These are phyloP conservation scores for Eilema depressum DNA, from an alignment of 2,888 invertebrate genomes.

Conservation along the genomic window DNA sequence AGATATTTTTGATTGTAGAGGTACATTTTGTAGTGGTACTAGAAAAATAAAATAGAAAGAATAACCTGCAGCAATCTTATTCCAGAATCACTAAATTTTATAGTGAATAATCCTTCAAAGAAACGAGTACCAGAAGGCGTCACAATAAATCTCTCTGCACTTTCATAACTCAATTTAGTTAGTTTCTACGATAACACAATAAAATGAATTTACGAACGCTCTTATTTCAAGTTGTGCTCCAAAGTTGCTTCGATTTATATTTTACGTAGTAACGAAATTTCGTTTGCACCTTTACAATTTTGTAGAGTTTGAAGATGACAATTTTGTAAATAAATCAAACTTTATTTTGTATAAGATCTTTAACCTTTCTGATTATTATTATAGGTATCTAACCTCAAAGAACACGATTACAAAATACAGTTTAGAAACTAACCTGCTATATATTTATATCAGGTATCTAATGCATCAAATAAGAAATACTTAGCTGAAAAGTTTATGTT, in stretches of 20 bases:
- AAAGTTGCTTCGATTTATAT: conserved; percentile 39
- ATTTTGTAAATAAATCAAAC: no score
- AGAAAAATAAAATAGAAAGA: neutral
- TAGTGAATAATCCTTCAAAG: conserved; percentile 2
- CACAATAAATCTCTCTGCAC: conserved; percentile 67
- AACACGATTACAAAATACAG: no score
- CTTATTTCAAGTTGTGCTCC: conserved; percentile 44
- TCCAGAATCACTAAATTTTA: neutral
- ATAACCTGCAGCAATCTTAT: neutral
- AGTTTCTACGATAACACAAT: conserved; percentile 62
- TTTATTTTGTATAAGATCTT: no score
- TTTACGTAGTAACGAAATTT: conserved; percentile 31
- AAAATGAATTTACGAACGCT: conserved; percentile 54
- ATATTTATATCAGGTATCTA: no score
- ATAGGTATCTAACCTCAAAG: no score
- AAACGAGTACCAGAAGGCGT: conserved; percentile 52
- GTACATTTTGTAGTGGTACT: no score
- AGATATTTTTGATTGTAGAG: neutral
- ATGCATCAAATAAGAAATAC: no score
- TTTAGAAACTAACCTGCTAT: no score
- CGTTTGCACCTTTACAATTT: conserved; percentile 12
- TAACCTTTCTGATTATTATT: no score
- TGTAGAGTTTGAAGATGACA: no score
- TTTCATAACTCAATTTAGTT: conserved; percentile 71
- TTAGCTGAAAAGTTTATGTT: no score